These are phyloP conservation scores for Platichthys flesus DNA, from an alignment of 2,113 vertebrate species.

Conservation along the genomic window DNA sequence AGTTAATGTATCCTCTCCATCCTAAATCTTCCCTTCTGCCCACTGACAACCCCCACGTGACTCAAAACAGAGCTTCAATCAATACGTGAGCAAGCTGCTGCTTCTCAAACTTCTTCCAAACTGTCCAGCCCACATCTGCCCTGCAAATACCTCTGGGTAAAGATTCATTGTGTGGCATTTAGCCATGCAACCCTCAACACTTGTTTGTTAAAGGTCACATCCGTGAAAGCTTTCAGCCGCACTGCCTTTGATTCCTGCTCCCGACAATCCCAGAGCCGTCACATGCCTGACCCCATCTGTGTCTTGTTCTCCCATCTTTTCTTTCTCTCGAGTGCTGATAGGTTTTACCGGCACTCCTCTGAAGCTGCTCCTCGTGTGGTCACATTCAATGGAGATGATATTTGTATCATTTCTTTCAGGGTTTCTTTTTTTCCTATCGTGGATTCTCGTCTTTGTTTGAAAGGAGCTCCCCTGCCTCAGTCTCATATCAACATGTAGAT, in stretches of 20 bases:
- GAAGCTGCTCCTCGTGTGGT: not conserved
- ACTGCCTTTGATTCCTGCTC: constrained; percentile 8
- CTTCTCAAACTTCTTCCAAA: not conserved
- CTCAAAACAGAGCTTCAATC: constrained; percentile 16
- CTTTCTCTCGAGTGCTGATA: not conserved
- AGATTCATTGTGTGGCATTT: constrained; percentile 32
- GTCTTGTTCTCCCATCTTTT: not conserved
- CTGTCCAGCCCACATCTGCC: not conserved
- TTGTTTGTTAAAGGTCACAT: constrained; percentile 60
- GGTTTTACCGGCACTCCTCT: not conserved
- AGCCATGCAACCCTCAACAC: constrained; percentile 17
- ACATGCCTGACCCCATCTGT: constrained; percentile 4
- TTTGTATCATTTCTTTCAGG: not conserved
- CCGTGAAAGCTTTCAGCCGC: constrained; percentile 50
- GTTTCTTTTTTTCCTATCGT: too few species aligned
- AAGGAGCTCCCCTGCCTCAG: too few species aligned
- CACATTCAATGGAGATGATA: not conserved
- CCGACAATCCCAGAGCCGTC: not conserved
- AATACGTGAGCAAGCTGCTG: not conserved
- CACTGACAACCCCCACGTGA: not conserved
- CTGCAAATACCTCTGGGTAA: not conserved
- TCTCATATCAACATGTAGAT: too few species aligned
- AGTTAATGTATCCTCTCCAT: not conserved
- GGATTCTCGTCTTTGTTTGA: too few species aligned
- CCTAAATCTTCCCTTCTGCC: not conserved